Base-by-base conservation (phyloP, 2,888 invertebrate genomes). In the Rhamphomyia laevipes region DNA sequence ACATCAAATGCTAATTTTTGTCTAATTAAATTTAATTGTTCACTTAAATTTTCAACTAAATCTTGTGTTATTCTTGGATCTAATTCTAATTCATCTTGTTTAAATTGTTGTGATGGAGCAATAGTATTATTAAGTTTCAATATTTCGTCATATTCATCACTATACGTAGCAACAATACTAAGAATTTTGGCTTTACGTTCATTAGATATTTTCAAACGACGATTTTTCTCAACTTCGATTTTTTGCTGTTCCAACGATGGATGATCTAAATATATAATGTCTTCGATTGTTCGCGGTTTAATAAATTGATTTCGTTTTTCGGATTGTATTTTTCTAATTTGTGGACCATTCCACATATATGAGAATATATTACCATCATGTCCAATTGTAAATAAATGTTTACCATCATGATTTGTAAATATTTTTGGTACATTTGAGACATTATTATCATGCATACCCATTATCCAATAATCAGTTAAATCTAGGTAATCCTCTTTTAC, bases 351-450 rank as follows among this genome's bases (percentile, higher is more conserved):
- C 59, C 81, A 78, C 1, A 63, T 59, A 59, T 78, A 88, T 0
- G 81, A 76, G 62, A 90, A 89, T 46, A 89, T 73, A 61, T 88
- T 87, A 5, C 87, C 86, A 64, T 88, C 88, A 16, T 73, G 61
- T 0, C 88, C 89, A 58, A 82, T 77, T 1, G 81, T 75, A 49
- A 80, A 77, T 9, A 86, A 54, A 53, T 63, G 65, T 23, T 63
- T 58, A 0, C 63, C 60, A 64, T 86, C 79, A 47, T 68, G 70
- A 59, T 80, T 83, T 53, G 82, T 75, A 50, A 77, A 74, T 48
- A 89, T 70, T 50, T 74, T 73, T 1, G 80, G 76, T 30, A 89
- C 75, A 13, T 71, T 72, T 9, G 88, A 88, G 27, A 81, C 81
- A 49, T 76, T 75, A 42, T 76, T 76, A 62, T 88, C 86, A 61